Evolutionary conservation across 2,888 invertebrate genomes (phyloP), one percentile per base, ranked within the genome.

Genomic region (Lasioglossum marginatum): DNA sequence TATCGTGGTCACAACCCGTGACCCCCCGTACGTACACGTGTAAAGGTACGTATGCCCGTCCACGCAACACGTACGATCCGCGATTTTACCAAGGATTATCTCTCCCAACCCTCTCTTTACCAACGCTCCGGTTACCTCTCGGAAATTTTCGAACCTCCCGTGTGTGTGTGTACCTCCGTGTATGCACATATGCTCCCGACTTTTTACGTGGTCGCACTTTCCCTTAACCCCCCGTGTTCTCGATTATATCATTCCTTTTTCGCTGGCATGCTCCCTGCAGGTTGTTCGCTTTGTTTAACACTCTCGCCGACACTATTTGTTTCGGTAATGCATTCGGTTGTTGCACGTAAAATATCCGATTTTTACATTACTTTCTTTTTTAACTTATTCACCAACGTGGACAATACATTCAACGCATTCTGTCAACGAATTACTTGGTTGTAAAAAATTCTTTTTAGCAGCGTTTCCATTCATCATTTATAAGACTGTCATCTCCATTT

Each of bases 1-100:
- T 95, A 95, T 93, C 94, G 94, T 95, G 95, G 92, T 92, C 95
- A 95, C 93, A 93, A 92, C 92, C 95, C 95, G 95, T 95, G 95
- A 95, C 95, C 94, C 94, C 94, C 95, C 92, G 90, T 87, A 88
- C 90, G 85, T 87, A 87, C 91, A 91, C 89, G 88, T 89, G 87
- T 89, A 88, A 84, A 86, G 73, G 76, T 74, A 85, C 82, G 77
- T 79, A 85, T 80, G 79, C 79, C 77, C 89, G 83, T 88, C 88
- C 87, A 89, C 91, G 88, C 87, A 90, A 89, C 83, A 87, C 89
- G 88, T 80, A 83, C 84, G 84, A 88, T 88, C 87, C 91, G 89
- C 88, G 93, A 93, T 93, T 94, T 94, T 93, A 92, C 93, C 91
- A 90, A 91, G 94, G 94, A 94, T 94, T 93, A 94, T 94, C 94